A percentile compares a stretch with the other conserved stretches of the same genome.
These are phyloP conservation scores for Chelon auratus DNA, from an alignment of 2,797 vertebrate species.

Conservation along the genomic window DNA sequence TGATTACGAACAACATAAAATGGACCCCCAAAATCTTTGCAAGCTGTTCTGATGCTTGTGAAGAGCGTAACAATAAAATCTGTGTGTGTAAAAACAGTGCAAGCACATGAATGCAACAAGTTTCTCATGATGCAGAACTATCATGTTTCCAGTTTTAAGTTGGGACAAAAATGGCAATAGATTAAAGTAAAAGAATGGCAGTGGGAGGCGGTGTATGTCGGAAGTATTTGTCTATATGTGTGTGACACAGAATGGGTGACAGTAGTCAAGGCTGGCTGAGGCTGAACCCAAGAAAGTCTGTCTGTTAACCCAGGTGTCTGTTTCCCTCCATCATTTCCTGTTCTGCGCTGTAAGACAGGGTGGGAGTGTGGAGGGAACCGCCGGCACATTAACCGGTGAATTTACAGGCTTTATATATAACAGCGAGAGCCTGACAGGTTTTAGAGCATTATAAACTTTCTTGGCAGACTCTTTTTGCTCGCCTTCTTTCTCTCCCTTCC, in stretches of 20 bases:
- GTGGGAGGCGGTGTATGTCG: slow-evolving; percentile 14
- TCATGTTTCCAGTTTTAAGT: not conserved
- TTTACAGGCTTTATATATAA: slow-evolving; percentile 81
- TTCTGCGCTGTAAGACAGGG: slow-evolving; percentile 23
- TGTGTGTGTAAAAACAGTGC: slow-evolving; percentile 9
- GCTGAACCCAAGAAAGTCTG: slow-evolving; percentile 35
- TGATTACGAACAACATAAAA: slow-evolving; percentile 3
- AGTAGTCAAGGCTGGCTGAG: slow-evolving; percentile 59
- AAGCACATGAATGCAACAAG: slow-evolving; percentile 38
- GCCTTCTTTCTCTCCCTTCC: slow-evolving; percentile 1
- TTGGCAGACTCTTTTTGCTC: slow-evolving; percentile 72
- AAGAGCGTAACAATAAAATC: not conserved
- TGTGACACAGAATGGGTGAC: slow-evolving; percentile 58
- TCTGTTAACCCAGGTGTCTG: slow-evolving; percentile 16
- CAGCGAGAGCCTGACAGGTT: slow-evolving; percentile 74
- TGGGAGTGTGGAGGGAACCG: slow-evolving; percentile 25
- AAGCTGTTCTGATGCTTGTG: not conserved
- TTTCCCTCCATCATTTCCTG: slow-evolving; percentile 33
- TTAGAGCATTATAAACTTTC: slow-evolving; percentile 85
- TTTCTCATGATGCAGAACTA: not conserved
- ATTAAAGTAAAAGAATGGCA: slow-evolving; percentile 31
- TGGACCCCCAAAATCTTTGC: not conserved
- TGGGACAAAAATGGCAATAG: not conserved
- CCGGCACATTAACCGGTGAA: slow-evolving; percentile 75
- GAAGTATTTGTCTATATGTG: slow-evolving; percentile 26